Percentiles rank a stretch among this genome's conserved stretches.
These are phyloP conservation scores for Rhinichthys osculus DNA, from an alignment of 2,797 vertebrate species.

Conservation along the genomic window DNA sequence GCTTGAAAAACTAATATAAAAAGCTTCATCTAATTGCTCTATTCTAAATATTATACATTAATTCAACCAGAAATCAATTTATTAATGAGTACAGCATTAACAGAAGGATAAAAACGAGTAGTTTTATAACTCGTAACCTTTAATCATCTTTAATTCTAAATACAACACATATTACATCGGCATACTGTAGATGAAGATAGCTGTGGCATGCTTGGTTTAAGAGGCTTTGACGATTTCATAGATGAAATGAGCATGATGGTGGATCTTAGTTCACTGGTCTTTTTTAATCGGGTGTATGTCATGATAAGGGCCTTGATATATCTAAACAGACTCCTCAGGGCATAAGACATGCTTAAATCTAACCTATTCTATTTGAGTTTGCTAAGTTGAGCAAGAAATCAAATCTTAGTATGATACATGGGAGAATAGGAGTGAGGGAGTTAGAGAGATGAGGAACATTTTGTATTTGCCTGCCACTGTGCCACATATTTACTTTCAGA, in stretches of 20 bases:
- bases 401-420: neutral
- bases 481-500: neutral
- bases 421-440: neutral
- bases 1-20: neutral
- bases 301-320: neutral
- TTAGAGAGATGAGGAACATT: neutral
- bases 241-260: slow-evolving; percentile 6
- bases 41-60: neutral
- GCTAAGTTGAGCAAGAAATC: slow-evolving; percentile 14
- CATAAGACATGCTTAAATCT: neutral
- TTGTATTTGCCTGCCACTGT: neutral
- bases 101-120: neutral
- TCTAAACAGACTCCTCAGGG: neutral
- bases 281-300: neutral
- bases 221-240: neutral
- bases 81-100: neutral
- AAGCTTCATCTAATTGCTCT: neutral
- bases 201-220: neutral
- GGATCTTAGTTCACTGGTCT: neutral
- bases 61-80: neutral
- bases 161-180: neutral
- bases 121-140: neutral
- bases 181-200: neutral
- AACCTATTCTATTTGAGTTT: neutral
- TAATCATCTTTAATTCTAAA: neutral